Conservation (phyloP, 2,888 invertebrate species). For the Pollenia griseotomentosa region DNA sequence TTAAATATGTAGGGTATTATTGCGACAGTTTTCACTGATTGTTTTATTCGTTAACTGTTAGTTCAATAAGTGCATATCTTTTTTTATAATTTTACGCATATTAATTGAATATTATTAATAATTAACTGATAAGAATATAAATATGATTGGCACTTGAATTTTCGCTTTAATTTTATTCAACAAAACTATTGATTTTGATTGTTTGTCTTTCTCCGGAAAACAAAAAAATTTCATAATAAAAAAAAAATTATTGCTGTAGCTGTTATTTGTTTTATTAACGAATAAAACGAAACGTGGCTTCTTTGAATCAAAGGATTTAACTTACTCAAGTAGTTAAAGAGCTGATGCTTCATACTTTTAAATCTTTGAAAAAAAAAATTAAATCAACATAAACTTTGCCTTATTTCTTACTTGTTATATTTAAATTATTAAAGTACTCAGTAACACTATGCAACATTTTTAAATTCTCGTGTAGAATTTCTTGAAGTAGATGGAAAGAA, state of each 20-base stretch:
- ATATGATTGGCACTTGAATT: conserved; percentile 10
- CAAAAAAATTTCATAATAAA: conserved; percentile 23
- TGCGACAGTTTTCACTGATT: neutral
- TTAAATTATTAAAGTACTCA: too few relatives aligned
- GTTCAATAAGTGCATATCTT: neutral
- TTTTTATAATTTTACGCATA: conserved; percentile 33
- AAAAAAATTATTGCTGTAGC: conserved; percentile 44
- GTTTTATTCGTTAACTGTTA: neutral
- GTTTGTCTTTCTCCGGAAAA: conserved; percentile 42
- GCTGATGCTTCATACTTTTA: neutral
- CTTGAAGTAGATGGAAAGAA: too few relatives aligned
- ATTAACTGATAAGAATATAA: conserved; percentile 55
- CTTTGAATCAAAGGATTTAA: conserved; percentile 28
- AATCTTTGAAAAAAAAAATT: neutral
- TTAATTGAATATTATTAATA: conserved; percentile 60
- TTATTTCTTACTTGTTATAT: too few relatives aligned
- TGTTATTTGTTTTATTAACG: conserved; percentile 18
- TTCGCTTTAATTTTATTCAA: neutral
- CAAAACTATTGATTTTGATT: conserved; percentile 41
- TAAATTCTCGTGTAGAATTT: too few relatives aligned
- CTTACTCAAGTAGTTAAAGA: neutral
- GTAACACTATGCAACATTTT: too few relatives aligned
- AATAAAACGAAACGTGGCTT: conserved; percentile 56
- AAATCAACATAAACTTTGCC: neutral
- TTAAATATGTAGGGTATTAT: neutral